These are phyloP conservation scores for Anhinga anhinga DNA, from an alignment of 2,113 vertebrate species.

Conservation along the genomic window DNA sequence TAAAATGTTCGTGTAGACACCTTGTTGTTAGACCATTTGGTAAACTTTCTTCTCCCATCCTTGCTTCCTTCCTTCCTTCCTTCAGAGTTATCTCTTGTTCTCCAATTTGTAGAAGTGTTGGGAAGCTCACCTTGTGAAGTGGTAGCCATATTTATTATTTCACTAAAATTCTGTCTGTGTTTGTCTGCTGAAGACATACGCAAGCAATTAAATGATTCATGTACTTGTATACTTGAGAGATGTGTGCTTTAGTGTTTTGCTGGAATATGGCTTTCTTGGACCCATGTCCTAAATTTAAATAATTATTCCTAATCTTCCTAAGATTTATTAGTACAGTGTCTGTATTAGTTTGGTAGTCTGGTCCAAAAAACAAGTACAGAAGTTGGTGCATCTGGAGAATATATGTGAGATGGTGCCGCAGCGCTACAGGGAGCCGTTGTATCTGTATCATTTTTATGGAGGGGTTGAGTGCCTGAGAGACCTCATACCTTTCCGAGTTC, in stretches of 20 bases:
- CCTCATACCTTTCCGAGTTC: not conserved
- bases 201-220: not conserved
- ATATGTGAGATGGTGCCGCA: not conserved
- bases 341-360: not conserved
- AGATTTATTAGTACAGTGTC: not conserved
- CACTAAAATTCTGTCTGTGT: not conserved
- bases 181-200: not conserved
- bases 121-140: not conserved
- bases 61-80: not conserved
- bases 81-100: not conserved
- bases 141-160: not conserved
- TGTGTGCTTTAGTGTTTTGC: not conserved
- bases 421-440: not conserved
- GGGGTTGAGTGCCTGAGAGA: not conserved
- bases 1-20: not conserved
- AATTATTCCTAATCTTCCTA: not conserved
- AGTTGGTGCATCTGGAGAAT: not conserved
- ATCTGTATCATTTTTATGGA: not conserved
- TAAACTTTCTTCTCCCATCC: not conserved
- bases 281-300: not conserved
- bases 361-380: not conserved
- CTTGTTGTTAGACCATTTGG: constrained; percentile 26
- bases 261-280: not conserved
- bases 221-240: not conserved
- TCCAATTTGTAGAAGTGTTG: not conserved